Evolutionary conservation across 2,797 vertebrate species (phyloP), one percentile per base, ranked within the genome.

Genomic region (Phalloptychus januarius): DNA sequence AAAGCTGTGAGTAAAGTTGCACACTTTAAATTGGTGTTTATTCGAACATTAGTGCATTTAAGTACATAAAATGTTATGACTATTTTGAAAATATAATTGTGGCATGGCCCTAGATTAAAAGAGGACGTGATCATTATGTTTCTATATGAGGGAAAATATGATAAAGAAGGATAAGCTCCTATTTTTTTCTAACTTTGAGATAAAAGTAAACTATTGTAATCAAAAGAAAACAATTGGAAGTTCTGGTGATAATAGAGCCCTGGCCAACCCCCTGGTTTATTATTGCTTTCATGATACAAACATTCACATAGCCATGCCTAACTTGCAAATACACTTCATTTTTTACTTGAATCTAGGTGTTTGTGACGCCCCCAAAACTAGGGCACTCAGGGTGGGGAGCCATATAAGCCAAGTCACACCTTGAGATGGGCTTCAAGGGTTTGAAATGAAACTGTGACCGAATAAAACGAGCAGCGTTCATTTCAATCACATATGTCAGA

Each of bases 31-130:
- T 54, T 16, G 83, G 44, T 72, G 67, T 61, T 33, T 45, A 58
- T 63, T 73, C 25, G 76, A 71, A 76, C 33, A 71, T 50, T 61
- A 46, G 28, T 18, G 3, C 61, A 63, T 44, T 12, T 6, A 28
- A n/a, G 25, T 40, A 70, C 2, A 44, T 70, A 44, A 61, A 25
- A 88, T 72, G 10, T 75, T 38, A 83, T 85, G 56, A 82, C 75
- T 80, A 74, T 71, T 80, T 42, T 70, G 70, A 86, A 85, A 80
- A 67, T 67, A 42, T 4, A 52, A 25, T 25, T 25, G 50, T 12
- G 63, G 23, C 0, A 40, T 67, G 63, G 63, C 11, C 23, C 38
- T 40, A 25, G 36, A 67, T 40, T 38, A 67, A 67, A 25, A 23
- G 20, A 70, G 13, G 11, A 16, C 7, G 7, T 25, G 25, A 70